Evolutionary conservation across 2,113 vertebrate genomes (phyloP).

Genomic region (Crotalus helleri): DNA sequence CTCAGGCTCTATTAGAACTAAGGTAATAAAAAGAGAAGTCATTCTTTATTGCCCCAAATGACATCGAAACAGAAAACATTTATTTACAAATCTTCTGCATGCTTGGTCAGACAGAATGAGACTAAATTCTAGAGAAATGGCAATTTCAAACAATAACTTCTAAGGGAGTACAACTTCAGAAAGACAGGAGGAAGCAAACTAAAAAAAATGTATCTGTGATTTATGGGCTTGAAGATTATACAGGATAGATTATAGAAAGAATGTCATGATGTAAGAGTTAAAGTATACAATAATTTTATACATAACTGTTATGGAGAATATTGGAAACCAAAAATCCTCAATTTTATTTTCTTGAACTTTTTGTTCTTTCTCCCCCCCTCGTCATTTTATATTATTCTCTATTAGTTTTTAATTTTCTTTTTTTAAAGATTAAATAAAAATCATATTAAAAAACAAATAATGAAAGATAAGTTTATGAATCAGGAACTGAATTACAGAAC

Average conservation of each 20-base stretch:
- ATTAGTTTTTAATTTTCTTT: not conserved
- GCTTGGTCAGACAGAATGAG: not conserved
- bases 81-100: not conserved
- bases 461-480: not conserved
- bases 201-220: not conserved
- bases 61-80: not conserved
- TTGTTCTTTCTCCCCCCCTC: not conserved
- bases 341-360: not conserved
- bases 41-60: not conserved
- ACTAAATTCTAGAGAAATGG: not conserved
- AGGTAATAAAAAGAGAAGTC: not conserved
- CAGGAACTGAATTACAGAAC: not conserved
- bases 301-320: too few species aligned
- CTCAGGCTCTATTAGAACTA: not conserved
- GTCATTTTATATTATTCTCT: not conserved
- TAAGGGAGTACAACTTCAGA: not conserved
- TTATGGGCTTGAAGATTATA: not conserved
- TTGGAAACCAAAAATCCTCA: not conserved
- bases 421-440: not conserved
- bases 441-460: not conserved
- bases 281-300: not conserved
- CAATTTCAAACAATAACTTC: not conserved
- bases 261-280: not conserved
- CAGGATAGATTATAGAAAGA: not conserved
- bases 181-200: not conserved